Base-by-base conservation (phyloP, 2,797 vertebrate genomes). In the Telmatherina bonti region DNA sequence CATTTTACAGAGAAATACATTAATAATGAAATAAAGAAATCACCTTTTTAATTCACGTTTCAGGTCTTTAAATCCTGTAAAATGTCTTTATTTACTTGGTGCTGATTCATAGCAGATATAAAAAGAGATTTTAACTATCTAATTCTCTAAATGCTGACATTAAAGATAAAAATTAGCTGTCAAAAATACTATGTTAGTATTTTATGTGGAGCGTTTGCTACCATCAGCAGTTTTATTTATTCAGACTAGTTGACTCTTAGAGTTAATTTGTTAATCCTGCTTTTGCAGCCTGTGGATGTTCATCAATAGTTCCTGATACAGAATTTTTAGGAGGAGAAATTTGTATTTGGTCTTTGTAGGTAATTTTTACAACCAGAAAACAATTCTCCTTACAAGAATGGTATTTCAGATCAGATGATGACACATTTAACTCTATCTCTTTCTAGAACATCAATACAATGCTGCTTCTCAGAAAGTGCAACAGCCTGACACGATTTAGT, bases 391-490 rank as follows among this genome's bases (percentile, higher is more conserved):
- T n/a, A n/a, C n/a, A n/a, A n/a, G n/a, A n/a, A n/a, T n/a, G n/a
- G n/a, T n/a, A n/a, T n/a, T n/a, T n/a, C n/a, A n/a, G n/a, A n/a
- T n/a, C n/a, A n/a, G n/a, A n/a, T n/a, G n/a, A n/a, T n/a, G n/a
- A n/a, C n/a, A n/a, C n/a, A n/a, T 54, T 29, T 4, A 13, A n/a
- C 20, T 35, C 1, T 1, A 2, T 63, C 27, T 81, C 43, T 70
- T 33, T 4, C 9, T 72, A 93, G 91, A 81, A 84, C 47, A 51
- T 71, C 63, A 77, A 35, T 85, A 85, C 84, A 64, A 95, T 95
- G 95, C 86, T 94, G 89, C 82, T 91, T 64, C 80, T 95, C 74
- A 90, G 90, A 81, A 74, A 79, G 58, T 93, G 88, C 76, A 75
- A 57, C 62, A 54, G 78, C 53, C 89, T 95, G 45, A 87, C 83